Base-by-base conservation (phyloP, 2,113 vertebrate genomes). In the Lucifuga dentata region DNA sequence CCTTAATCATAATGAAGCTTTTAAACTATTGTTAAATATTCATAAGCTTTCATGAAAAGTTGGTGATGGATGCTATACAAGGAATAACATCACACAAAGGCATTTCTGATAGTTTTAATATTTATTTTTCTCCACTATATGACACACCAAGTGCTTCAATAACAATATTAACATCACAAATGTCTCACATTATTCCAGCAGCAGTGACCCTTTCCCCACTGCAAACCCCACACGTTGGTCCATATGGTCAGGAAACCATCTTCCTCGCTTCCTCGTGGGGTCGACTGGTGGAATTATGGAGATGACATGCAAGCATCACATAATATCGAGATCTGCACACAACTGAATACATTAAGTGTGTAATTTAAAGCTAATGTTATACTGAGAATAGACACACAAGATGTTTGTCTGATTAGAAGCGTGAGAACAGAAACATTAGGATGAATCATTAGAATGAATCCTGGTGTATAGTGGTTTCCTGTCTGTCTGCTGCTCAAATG, bases 111-210 rank as follows among this genome's bases (percentile, higher is more conserved):
- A 8, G 11, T 76, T 79, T 81, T 55, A 40, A 50, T 15, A 53
- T 80, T 86, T 83, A 86, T 68, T 76, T 86, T 73, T 88, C 81
- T 86, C 84, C 77, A 89, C 88, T 90, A 93, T 87, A 76, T 80
- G 82, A 91, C 89, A 93, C 88, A 93, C 78, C 49, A 78, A 92
- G 86, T 91, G 89, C 77, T 91, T 89, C 66, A 80, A 86, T 76
- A 89, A 90, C 80, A 88, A 88, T 85, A 89, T 81, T 63, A 84
- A 89, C 84, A 86, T 84, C 88, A 93, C 88, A 91, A 81, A 89
- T 76, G 63, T 83, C n/a, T n/a, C 73, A 87, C 86, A 85, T 62
- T 81, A 84, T 36, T 81, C 81, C 76, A 88, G 85, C 81, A 88
- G 90, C 85, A 77, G 85, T 87, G 85, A 87, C 50, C 2, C 57